Percentiles rank a stretch among this genome's conserved stretches.
Evolutionary conservation across 2,797 vertebrate genomes (phyloP).

Genomic region (Alcedo quadribrachys): DNA sequence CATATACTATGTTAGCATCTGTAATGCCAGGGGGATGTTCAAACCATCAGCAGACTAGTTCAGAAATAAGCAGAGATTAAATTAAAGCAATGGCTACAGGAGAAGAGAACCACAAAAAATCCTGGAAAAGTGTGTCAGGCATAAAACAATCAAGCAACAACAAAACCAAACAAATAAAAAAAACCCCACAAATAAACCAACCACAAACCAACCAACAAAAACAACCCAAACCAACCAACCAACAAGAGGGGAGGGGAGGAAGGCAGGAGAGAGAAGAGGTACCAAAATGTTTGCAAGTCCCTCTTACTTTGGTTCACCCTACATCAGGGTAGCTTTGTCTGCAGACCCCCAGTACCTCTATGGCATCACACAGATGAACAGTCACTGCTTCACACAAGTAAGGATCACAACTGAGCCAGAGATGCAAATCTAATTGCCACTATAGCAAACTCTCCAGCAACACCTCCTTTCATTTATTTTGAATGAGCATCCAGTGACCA

Average conservation of each 20-base stretch:
- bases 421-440: background rate
- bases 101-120: background rate
- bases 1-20: background rate
- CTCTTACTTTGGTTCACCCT: background rate
- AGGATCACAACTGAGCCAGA: background rate
- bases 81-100: background rate
- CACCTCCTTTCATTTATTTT: background rate
- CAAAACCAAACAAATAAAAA: background rate
- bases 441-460: background rate
- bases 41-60: background rate
- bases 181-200: too few relatives aligned
- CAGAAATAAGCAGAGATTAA: background rate
- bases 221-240: too few relatives aligned
- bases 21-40: background rate
- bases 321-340: background rate
- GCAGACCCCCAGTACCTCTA: accelerated
- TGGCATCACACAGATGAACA: background rate
- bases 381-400: background rate
- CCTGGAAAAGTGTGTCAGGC: background rate
- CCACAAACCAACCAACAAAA: too few relatives aligned
- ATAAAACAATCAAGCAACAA: background rate
- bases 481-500: background rate
- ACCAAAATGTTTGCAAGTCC: background rate
- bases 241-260: too few relatives aligned
- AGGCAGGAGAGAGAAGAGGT: background rate